Percentiles rank a stretch among this genome's conserved stretches.
These are phyloP conservation scores for Seira musarum DNA, from an alignment of 2,888 invertebrate genomes.

Conservation along the genomic window DNA sequence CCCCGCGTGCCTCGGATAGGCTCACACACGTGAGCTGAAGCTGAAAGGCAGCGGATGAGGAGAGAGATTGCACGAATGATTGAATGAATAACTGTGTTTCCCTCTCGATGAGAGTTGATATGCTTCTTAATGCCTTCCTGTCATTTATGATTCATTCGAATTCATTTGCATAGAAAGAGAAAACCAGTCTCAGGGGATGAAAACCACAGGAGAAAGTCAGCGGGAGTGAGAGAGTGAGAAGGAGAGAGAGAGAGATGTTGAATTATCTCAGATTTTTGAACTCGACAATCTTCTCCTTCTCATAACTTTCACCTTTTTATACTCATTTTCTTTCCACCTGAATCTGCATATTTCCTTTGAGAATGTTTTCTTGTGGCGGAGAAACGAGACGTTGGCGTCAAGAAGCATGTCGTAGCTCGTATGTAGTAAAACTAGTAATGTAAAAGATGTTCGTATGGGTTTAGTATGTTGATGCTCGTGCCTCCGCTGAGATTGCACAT, in stretches of 20 bases:
- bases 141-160: conserved; percentile 66
- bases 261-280: conserved; percentile 54
- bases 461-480: conserved; percentile 1
- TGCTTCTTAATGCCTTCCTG: conserved; percentile 47
- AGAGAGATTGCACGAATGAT: conserved; percentile 45
- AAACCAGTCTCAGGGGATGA: conserved; percentile 43
- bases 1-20: no score
- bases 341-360: conserved; percentile 3
- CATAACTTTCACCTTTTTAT: conserved; percentile 27
- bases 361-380: conserved; percentile 1
- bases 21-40: neutral
- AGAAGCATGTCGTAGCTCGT: neutral
- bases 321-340: conserved; percentile 8
- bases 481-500: conserved; percentile 30
- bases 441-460: neutral
- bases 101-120: conserved; percentile 34
- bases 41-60: no score
- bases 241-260: conserved; percentile 43
- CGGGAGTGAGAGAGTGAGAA: no score
- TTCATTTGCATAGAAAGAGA: conserved; percentile 60
- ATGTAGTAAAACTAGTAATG: neutral
- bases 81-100: conserved; percentile 34
- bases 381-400: no score
- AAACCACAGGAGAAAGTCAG: conserved; percentile 51
- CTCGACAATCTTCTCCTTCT: conserved; percentile 32